A percentile compares a stretch with the other conserved stretches of the same genome.
phyloP scores from a whole-genome alignment of 2,888 invertebrate genomes.

The Apocheima hispidaria region DNA sequence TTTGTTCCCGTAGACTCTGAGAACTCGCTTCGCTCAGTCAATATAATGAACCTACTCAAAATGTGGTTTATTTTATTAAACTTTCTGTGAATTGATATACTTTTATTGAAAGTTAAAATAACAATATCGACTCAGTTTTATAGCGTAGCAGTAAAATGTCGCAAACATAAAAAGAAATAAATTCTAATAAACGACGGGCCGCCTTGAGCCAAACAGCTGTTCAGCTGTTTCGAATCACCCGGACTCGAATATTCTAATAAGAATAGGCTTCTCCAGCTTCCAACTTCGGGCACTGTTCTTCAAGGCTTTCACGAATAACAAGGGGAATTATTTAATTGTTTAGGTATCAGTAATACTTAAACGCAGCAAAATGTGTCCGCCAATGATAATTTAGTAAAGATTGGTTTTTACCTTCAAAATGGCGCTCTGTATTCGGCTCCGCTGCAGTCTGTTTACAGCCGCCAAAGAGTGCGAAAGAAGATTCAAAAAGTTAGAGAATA shows the following conservation, averaged over 20 bases:
- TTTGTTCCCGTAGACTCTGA: too few relatives aligned
- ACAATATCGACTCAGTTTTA: conserved; percentile 7
- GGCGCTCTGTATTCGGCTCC: too few relatives aligned
- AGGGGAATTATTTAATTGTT: not conserved
- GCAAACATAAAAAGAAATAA: conserved; percentile 26
- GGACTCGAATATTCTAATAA: conserved; percentile 6
- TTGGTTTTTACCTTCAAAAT: too few relatives aligned
- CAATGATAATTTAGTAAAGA: too few relatives aligned
- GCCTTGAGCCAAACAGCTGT: conserved; percentile 23
- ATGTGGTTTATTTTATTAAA: not conserved
- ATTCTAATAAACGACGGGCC: conserved; percentile 11
- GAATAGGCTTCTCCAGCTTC: conserved; percentile 3
- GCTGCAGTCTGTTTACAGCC: too few relatives aligned
- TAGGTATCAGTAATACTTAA: not conserved
- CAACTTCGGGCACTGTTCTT: not conserved
- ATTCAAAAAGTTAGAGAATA: too few relatives aligned
- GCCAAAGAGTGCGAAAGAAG: too few relatives aligned
- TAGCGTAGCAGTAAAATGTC: conserved; percentile 27
- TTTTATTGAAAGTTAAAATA: conserved; percentile 16
- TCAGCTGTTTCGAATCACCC: conserved; percentile 29
- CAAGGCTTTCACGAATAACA: not conserved
- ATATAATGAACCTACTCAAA: not conserved
- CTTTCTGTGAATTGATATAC: conserved; percentile 8
- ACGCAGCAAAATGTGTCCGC: not conserved
- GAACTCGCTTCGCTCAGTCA: too few relatives aligned